Percentiles rank a stretch among this genome's conserved stretches.
These are phyloP conservation scores for Acrossocheilus fasciatus DNA, from an alignment of 2,797 vertebrate genomes.

Conservation along the genomic window DNA sequence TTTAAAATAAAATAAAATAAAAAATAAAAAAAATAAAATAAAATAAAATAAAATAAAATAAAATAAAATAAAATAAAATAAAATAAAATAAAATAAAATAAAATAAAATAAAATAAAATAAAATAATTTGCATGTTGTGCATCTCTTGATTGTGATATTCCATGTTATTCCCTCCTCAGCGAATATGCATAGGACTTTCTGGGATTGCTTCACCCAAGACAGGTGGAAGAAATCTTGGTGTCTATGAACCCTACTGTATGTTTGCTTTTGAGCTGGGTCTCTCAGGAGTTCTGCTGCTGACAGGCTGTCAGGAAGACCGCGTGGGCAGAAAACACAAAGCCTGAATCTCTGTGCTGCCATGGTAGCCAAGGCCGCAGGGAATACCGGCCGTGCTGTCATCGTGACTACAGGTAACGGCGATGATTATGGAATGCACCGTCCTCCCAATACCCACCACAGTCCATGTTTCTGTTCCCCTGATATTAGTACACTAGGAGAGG, in stretches of 20 bases:
- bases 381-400: slow-evolving; percentile 32
- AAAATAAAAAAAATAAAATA: not conserved
- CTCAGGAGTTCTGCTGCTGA: slow-evolving; percentile 36
- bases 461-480: slow-evolving; percentile 32
- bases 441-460: slow-evolving; percentile 14
- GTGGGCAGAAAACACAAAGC: slow-evolving; percentile 37
- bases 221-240: not conserved
- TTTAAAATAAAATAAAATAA: not conserved
- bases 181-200: not conserved
- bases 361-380: slow-evolving; percentile 48
- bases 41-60: not conserved
- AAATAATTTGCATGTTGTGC: not conserved
- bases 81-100: too few species aligned
- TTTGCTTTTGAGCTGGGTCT: slow-evolving; percentile 34
- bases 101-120: not conserved
- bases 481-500: not conserved
- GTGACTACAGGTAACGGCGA: slow-evolving; percentile 48
- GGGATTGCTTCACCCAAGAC: not conserved
- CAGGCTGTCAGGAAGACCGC: slow-evolving; percentile 36
- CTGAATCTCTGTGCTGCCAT: slow-evolving; percentile 34
- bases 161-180: not conserved
- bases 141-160: not conserved
- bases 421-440: slow-evolving; percentile 54
- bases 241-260: slow-evolving; percentile 33
- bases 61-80: not conserved